Percentiles rank a stretch among this genome's conserved stretches.
These are phyloP conservation scores for Halisarca cf. caerulea DNA, from an alignment of 37 sponge, comb jelly and placozoan genomes.

Conservation along the genomic window DNA sequence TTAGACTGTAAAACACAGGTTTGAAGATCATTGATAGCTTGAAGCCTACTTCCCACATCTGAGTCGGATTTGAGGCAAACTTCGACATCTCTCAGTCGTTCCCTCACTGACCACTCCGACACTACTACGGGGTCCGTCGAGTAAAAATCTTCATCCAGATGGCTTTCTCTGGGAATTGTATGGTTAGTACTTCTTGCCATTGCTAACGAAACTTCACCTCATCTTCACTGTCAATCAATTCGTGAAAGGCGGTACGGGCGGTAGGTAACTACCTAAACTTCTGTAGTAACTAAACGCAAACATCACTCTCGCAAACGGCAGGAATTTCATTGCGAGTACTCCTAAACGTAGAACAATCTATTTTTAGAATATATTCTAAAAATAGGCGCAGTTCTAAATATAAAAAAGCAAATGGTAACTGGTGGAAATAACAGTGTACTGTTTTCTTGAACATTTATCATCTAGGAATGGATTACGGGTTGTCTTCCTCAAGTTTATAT, in stretches of 20 bases:
- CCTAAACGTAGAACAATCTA: neutral
- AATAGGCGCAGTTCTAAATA: slow-evolving; percentile 16
- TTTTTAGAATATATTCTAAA: slow-evolving; percentile 4
- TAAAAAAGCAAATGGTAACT: slow-evolving; percentile 35
- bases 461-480: slow-evolving; percentile 1
- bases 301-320: neutral
- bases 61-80: neutral
- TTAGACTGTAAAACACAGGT: too few relatives aligned
- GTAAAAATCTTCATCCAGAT: too few relatives aligned
- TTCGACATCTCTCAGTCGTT: neutral
- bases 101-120: neutral
- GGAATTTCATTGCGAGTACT: neutral
- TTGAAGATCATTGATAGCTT: neutral
- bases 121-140: too few relatives aligned
- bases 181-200: too few relatives aligned
- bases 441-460: too few relatives aligned
- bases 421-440: neutral
- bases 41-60: slow-evolving; percentile 3
- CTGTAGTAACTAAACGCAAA: too few relatives aligned
- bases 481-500: too few relatives aligned
- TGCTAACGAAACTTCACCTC: too few relatives aligned
- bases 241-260: too few relatives aligned
- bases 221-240: too few relatives aligned
- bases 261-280: too few relatives aligned
- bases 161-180: too few relatives aligned